Conservation (phyloP, 2,888 invertebrate species). For the Cryptus armator region DNA sequence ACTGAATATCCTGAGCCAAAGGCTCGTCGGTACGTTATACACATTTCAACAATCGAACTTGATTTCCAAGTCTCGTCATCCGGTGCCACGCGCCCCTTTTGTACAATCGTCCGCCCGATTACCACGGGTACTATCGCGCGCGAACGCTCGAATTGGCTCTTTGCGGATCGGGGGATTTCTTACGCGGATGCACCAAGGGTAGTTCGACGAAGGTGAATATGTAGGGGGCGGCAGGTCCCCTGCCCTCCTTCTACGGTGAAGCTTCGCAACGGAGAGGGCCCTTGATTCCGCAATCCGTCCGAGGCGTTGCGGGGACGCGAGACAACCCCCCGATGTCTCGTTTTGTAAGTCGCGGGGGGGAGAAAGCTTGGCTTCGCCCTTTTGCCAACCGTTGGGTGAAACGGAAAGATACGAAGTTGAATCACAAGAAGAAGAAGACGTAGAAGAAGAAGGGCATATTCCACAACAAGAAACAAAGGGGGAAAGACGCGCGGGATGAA, state of each 20-base stretch:
- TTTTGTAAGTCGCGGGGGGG: neutral
- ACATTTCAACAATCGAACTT: constrained; percentile 60
- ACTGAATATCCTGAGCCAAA: neutral
- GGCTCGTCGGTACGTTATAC: neutral
- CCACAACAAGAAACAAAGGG: constrained; percentile 46
- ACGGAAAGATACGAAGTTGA: constrained; percentile 40
- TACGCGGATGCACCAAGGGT: constrained; percentile 44
- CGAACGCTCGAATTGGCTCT: constrained; percentile 63
- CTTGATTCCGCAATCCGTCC: constrained; percentile 83
- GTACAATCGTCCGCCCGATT: constrained; percentile 62
- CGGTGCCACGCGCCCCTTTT: constrained; percentile 54
- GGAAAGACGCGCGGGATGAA: constrained; percentile 71
- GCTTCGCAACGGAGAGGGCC: constrained; percentile 70
- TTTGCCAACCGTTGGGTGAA: constrained; percentile 53
- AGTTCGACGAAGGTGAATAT: constrained; percentile 19
- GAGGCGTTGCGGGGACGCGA: constrained; percentile 73
- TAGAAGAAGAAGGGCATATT: constrained; percentile 36
- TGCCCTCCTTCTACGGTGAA: neutral
- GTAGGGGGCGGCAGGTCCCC: neutral
- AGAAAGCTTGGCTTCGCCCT: constrained; percentile 49
- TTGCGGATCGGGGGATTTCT: constrained; percentile 55
- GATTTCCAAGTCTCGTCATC: constrained; percentile 51
- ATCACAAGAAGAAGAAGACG: constrained; percentile 16
- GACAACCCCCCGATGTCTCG: constrained; percentile 13
- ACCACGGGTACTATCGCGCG: constrained; percentile 52